Percentiles rank a stretch among this genome's conserved stretches.
Evolutionary conservation across 2,888 invertebrate genomes (phyloP).

Genomic region (Andricus quercusramuli): DNA sequence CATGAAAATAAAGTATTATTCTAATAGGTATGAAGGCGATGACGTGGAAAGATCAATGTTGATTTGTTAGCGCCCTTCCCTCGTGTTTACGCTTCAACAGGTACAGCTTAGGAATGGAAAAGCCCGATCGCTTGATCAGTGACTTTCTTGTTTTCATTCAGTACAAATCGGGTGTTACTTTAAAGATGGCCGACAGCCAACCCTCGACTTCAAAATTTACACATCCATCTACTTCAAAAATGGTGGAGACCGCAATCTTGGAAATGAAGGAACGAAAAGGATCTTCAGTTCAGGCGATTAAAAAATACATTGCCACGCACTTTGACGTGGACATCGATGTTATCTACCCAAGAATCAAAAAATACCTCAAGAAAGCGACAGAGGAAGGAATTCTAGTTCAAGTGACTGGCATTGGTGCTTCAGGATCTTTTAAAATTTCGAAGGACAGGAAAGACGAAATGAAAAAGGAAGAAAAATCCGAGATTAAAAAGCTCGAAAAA

Average conservation of each 20-base stretch:
- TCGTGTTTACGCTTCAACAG: no score
- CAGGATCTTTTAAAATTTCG: not conserved
- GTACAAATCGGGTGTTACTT: not conserved
- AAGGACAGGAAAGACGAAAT: not conserved
- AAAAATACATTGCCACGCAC: not conserved
- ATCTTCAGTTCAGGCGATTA: not conserved
- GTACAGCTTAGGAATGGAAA: no score
- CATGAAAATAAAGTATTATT: no score
- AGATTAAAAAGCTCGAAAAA: not conserved
- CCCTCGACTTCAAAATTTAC: not conserved
- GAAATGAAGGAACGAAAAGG: not conserved
- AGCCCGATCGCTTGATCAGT: not conserved
- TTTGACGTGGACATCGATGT: not conserved
- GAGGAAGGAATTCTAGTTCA: not conserved
- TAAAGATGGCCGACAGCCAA: not conserved
- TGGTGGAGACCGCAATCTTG: not conserved
- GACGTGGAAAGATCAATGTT: no score
- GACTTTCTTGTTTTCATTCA: not conserved
- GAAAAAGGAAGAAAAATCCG: not conserved
- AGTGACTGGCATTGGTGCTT: not conserved
- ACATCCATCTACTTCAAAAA: not conserved
- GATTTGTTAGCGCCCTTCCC: no score
- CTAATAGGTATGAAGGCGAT: no score
- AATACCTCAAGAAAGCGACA: not conserved
- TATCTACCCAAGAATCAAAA: not conserved